Evolutionary conservation across 2,797 vertebrate genomes (phyloP), one percentile per base, ranked within the genome.

Genomic region (Argyrosomus regius): DNA sequence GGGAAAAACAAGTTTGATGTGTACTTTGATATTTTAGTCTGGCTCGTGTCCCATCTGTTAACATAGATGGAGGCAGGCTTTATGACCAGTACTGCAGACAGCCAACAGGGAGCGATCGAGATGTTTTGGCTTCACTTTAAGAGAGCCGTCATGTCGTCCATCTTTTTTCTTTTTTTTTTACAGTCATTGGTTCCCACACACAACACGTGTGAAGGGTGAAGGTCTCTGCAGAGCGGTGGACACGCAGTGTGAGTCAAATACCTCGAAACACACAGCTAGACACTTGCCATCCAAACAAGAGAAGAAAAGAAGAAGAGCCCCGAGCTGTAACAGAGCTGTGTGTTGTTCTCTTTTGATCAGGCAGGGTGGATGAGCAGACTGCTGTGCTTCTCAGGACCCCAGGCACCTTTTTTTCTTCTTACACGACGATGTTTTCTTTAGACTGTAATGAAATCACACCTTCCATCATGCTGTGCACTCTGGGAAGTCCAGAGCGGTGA

Each of bases 301-400:
- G 57, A 48, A 57, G 58, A 78, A 62, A 69, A 70, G 82, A 69
- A 65, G 69, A 79, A 22, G 59, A 73, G 16, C 82, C 78, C n/a
- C 1, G 16, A 63, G 75, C 58, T 58, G 83, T 45, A 87, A 86
- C 76, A 50, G 83, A 87, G 82, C 87, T 50, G 58, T 58, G 52
- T 77, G 82, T 80, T 85, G 69, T 81, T 82, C 81, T 78, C 80
- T 74, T 89, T 88, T 91, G 88, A 88, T 86, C 84, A 65, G 77
- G 61, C 71, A 9, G 72, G 58, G 24, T 72, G 81, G 77, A 83
- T 52, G 61, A 59, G 39, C 31, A 68, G 16, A 84, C 85, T 1
- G 85, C 87, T 88, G 86, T 53, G 83, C 63, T 87, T 88, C 88
- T 85, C 90, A 89, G 88, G 80, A 76, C 72, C 83, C 66, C 45